Evolutionary conservation across 2,797 vertebrate species (phyloP).

Genomic region (Sciurus vulgaris): DNA sequence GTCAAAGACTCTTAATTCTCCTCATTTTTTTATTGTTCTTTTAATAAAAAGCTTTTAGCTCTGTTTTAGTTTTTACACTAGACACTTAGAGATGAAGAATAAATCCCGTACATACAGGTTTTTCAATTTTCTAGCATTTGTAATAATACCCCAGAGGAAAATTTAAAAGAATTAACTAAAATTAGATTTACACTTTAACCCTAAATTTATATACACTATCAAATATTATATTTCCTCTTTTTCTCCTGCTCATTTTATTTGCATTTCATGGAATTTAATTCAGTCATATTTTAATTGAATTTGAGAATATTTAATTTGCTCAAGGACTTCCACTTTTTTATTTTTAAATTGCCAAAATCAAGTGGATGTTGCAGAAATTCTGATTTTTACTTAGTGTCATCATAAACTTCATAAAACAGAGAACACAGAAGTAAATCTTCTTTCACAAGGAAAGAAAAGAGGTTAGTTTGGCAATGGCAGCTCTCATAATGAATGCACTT

Average conservation of each 20-base stretch:
- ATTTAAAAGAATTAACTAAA: background rate
- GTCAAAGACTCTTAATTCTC: background rate
- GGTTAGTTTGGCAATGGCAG: background rate
- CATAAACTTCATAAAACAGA: background rate
- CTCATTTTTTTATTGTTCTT: background rate
- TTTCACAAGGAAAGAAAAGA: background rate
- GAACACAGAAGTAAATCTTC: background rate
- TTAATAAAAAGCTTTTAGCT: background rate
- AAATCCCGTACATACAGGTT: background rate
- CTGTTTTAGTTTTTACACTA: background rate
- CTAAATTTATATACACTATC: background rate
- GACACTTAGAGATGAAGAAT: slow-evolving; percentile 16
- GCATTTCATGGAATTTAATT: background rate
- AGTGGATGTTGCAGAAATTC: background rate
- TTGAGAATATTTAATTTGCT: slow-evolving; percentile 45
- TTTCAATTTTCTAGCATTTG: background rate
- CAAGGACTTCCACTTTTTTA: background rate
- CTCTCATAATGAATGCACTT: slow-evolving; percentile 4
- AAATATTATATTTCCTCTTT: background rate
- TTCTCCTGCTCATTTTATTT: background rate
- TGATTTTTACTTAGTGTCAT: background rate
- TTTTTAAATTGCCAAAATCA: slow-evolving; percentile 45
- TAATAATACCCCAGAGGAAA: background rate
- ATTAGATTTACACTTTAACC: background rate
- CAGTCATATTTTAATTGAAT: background rate